Evolutionary conservation across 1,140 invertebrate genomes (phyloP), one percentile per base, ranked within the genome.

Genomic region (Caenorhabditis latens): DNA sequence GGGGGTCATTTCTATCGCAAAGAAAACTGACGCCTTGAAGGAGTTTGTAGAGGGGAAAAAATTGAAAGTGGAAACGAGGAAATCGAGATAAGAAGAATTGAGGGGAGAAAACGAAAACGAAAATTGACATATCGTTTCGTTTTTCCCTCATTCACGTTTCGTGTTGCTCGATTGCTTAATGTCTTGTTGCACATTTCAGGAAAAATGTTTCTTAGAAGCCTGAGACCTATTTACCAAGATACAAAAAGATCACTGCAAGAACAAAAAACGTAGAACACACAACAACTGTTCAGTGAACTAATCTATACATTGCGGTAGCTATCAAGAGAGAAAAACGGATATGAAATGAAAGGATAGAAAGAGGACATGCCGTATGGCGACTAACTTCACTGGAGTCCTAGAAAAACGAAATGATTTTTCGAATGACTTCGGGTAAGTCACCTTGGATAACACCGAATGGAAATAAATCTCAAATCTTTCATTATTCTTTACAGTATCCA

Each of bases 31-130:
- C 46, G 71, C 46, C 40, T 79, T n/a, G n/a, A 53, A 46, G n/a
- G 71, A 40, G 61, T 63, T 63, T 63, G 65, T 43, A 46, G 19
- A 19, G 46, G 46, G 46, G 24, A 16, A 40, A 50, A 79, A 79
- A 79, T 79, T 50, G 71, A 79, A 79, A 79, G 65, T 71, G 16
- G 65, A 79, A 79, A 79, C 46, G 71, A 50, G 40, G 40, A 79
- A 79, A 79, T 71, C 40, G 65, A 79, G 71, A 79, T 79, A 79
- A 79, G 71, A 24, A 79, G 8, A 75, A 65, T 21, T 21, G 24
- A 32, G 61, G 8, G n/a, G 21, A 19, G 42, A 71, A 43, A 71
- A 43, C 19, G 57, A 46, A 71, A 71, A 71, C 6, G 65, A 71
- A 71, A 71, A 71, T 46, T 71, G 65, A 71, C 65, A 71, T 16